Evolutionary conservation across 2,797 vertebrate species (phyloP).

Genomic region (Aphelocoma californica): DNA sequence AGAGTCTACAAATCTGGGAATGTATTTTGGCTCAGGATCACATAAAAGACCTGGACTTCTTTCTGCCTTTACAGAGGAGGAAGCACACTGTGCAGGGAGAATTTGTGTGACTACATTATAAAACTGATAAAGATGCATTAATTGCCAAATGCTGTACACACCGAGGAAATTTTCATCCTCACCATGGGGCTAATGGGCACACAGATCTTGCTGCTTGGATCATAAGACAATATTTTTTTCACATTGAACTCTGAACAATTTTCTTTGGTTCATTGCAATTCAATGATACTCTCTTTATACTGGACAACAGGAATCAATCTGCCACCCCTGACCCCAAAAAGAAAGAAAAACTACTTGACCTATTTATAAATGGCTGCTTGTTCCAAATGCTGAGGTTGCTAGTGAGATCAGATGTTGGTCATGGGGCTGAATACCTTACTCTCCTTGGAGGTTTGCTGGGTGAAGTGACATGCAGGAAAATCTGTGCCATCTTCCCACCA

Average conservation of each 20-base stretch:
- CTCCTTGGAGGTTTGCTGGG: not conserved
- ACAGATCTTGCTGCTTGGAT: not conserved
- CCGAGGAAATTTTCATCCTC: not conserved
- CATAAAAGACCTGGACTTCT: not conserved
- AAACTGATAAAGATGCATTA: not conserved
- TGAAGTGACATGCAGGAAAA: not conserved
- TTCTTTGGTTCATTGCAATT: not conserved
- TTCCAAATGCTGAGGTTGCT: not conserved
- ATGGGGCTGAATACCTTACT: not conserved
- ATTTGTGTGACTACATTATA: not conserved
- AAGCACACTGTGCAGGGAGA: not conserved
- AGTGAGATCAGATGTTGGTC: not conserved
- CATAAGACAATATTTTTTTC: not conserved
- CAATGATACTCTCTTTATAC: not conserved
- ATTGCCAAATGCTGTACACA: not conserved
- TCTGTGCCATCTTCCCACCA: not conserved
- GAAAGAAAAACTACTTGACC: not conserved
- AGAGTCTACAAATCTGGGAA: not conserved
- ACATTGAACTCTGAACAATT: not conserved
- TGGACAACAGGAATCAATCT: not conserved
- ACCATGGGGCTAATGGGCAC: not conserved
- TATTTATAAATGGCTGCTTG: not conserved
- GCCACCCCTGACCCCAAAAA: not conserved
- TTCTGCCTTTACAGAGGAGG: not conserved
- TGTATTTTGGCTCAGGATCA: not conserved